Percentiles rank a stretch among this genome's conserved stretches.
Conservation (phyloP, 2,797 vertebrate species). For the Calcarius lapponicus region DNA sequence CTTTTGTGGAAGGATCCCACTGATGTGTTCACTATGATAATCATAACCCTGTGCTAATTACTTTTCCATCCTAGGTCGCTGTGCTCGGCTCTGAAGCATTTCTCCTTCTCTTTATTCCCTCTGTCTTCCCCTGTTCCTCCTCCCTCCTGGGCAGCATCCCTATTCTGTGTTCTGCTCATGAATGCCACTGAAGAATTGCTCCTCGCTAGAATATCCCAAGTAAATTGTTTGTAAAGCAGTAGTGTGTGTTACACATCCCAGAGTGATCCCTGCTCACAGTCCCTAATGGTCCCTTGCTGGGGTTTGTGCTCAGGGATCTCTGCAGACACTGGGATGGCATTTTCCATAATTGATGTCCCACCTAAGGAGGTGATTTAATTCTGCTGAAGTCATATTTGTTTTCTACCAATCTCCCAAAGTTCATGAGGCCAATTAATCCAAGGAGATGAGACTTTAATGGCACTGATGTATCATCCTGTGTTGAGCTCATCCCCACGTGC, state of each 20-base stretch:
- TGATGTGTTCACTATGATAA: neutral
- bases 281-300: fast-evolving
- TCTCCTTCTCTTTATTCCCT: neutral
- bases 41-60: constrained; percentile 28
- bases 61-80: neutral
- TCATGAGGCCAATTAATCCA: constrained; percentile 7
- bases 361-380: neutral
- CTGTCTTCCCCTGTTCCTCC: neutral
- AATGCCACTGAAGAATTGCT: neutral
- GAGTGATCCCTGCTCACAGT: neutral
- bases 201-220: neutral
- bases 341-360: neutral
- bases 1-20: neutral
- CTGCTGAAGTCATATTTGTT: constrained; percentile 10
- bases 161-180: neutral
- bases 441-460: neutral
- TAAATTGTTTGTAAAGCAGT: neutral
- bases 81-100: neutral
- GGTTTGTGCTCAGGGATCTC: neutral
- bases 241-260: neutral
- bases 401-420: neutral
- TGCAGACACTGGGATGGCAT: neutral
- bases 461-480: neutral
- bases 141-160: neutral
- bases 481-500: neutral